Evolutionary conservation across 2,888 invertebrate genomes (phyloP), one percentile per base, ranked within the genome.

Genomic region (Leptinotarsa tumamoca): DNA sequence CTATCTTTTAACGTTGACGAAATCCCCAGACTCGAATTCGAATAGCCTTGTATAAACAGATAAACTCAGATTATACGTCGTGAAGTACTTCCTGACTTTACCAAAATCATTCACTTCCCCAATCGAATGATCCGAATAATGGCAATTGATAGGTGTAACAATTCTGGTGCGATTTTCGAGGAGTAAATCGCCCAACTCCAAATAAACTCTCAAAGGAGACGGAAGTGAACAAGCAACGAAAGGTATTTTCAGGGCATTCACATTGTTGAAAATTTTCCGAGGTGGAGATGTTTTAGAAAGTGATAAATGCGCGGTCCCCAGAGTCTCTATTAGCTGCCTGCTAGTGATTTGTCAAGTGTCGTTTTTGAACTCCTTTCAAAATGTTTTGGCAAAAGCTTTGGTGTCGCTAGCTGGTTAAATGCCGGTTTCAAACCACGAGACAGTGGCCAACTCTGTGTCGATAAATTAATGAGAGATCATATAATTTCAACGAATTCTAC

Each of bases 341-440:
- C 75, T 51, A 72, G 75, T 69, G 68, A 75, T 75, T 75, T 75
- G 75, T 75, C 72, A 75, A 66, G 72, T 68, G 75, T 75, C 75
- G 68, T 68, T 72, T 72, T 72, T 71, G 71, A 75, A 68, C 75
- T 71, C 71, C 68, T 68, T 71, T 75, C 72, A 66, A 66, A 75
- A 75, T 72, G 68, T 72, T 75, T 72, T 61, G 75, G 61, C 68
- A 56, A 50, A 43, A 69, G 75, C 71, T 71, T 68, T 51, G 54
- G 58, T 71, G 71, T 67, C 71, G 51, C 63, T 43, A 21, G 21
- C 54, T 51, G 66, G 72, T 72, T 75, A 21, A 63, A 68, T 71
- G 50, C 69, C 50, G 68, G 69, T 49, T 68, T 75, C 67, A 63
- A 21, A 70, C 68, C 67, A 33, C 23, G 2, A 43, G n/a, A 13